Conservation (phyloP, 2,888 invertebrate genomes). For the Thera britannica region DNA sequence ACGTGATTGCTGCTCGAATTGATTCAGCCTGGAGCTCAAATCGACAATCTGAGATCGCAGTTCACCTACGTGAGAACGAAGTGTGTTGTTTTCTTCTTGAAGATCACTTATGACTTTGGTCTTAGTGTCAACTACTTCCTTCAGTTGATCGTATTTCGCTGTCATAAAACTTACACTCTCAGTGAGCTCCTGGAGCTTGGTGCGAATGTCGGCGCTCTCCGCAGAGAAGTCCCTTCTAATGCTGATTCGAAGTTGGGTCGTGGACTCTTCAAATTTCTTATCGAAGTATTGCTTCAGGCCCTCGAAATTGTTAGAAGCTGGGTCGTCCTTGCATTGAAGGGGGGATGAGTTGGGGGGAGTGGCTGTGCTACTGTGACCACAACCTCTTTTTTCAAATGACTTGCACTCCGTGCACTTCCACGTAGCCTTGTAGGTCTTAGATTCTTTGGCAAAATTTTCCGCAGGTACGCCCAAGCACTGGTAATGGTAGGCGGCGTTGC, state of each 20-base stretch:
- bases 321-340: neutral
- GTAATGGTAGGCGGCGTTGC: neutral
- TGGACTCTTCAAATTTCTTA: neutral
- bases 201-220: neutral
- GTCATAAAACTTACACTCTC: neutral
- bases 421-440: neutral
- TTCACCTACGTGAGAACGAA: neutral
- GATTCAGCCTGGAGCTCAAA: neutral
- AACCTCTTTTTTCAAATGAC: neutral
- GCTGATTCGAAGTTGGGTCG: neutral
- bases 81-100: neutral
- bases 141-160: neutral
- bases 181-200: neutral
- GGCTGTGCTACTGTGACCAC: neutral
- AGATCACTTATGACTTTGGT: neutral
- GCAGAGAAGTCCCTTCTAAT: neutral
- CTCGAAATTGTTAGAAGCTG: neutral
- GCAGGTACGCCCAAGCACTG: neutral
- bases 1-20: neutral
- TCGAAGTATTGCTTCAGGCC: neutral
- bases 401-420: neutral
- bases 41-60: neutral
- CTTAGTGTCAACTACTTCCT: neutral
- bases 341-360: neutral
- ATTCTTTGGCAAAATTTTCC: neutral